Base-by-base conservation (phyloP, 2,113 vertebrate species). In the Eolophus roseicapilla region DNA sequence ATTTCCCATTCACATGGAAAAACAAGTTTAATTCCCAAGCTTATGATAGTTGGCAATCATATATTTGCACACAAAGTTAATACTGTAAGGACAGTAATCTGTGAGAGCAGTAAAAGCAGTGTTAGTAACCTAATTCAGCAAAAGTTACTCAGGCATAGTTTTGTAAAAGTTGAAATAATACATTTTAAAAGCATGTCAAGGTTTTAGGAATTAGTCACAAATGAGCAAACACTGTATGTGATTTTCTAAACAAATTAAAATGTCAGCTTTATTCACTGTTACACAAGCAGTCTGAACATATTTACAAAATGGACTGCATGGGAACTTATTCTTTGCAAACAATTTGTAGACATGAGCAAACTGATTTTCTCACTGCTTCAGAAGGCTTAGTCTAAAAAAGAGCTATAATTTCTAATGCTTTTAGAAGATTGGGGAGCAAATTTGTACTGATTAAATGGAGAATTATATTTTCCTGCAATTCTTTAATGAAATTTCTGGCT, bases 181-280 rank as follows among this genome's bases (percentile, higher is more conserved):
- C 52, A 8, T 86, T 90, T 90, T 65, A 57, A 65, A 91, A 87
- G 28, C 53, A 84, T 64, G 75, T 29, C 69, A 92, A 85, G 35
- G 43, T 95, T 95, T 94, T 90, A 95, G 49, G 93, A 96, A 95
- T 92, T 78, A 96, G 88, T 92, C 39, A 84, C 55, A 96, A 96
- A 87, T 94, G n/a, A 95, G 37, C 71, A 94, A 96, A 83, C 39
- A 90, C 55, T 93, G 53, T 71, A 50, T 9, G 11, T 78, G 55
- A 47, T 59, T 97, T 88, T 90, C 67, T 89, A 95, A 97, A 95
- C 76, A 96, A 95, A 93, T 96, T 96, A 95, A 95, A 83, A 96
- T 81, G 50, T 94, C 95, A 96, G 9, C 20, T 96, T 60, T 93
- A 82, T 86, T 91, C 80, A 85, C 49, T 82, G 37, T 85, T 96